Conservation (phyloP, 1,140 invertebrate species). For the Drosophila nasuta region DNA sequence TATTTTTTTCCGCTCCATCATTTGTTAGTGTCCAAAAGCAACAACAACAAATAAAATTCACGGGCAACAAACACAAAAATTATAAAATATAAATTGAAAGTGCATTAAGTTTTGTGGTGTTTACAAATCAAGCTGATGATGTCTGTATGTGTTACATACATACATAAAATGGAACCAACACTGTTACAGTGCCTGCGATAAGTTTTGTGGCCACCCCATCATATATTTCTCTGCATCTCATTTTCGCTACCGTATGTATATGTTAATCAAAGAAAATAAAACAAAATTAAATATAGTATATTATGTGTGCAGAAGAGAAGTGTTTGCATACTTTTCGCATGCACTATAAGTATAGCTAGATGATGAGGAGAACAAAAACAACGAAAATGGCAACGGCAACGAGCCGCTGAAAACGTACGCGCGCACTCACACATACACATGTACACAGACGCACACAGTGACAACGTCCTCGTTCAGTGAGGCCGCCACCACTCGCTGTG, state of each 20-base stretch:
- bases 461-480: conserved; percentile 60
- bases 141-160: conserved; percentile 21
- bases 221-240: neutral
- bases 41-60: conserved; percentile 12
- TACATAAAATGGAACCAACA: conserved; percentile 32
- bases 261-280: neutral
- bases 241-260: conserved; percentile 3
- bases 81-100: conserved; percentile 19
- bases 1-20: conserved; percentile 40
- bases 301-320: conserved; percentile 16
- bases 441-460: neutral
- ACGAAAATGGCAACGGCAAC: conserved; percentile 58
- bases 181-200: conserved; percentile 37
- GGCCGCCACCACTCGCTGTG: conserved; percentile 47
- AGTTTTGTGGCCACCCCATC: conserved; percentile 1
- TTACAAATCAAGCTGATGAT: conserved; percentile 8
- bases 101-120: conserved; percentile 24
- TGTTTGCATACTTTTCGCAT: conserved; percentile 26
- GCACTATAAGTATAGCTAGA: conserved; percentile 26
- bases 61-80: conserved; percentile 15
- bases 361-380: neutral
- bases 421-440: conserved; percentile 24
- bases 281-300: too few relatives aligned
- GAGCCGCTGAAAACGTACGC: conserved; percentile 60
- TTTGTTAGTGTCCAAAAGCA: conserved; percentile 31